Evolutionary conservation across 2,113 vertebrate species (phyloP).

Genomic region (Mola mola): DNA sequence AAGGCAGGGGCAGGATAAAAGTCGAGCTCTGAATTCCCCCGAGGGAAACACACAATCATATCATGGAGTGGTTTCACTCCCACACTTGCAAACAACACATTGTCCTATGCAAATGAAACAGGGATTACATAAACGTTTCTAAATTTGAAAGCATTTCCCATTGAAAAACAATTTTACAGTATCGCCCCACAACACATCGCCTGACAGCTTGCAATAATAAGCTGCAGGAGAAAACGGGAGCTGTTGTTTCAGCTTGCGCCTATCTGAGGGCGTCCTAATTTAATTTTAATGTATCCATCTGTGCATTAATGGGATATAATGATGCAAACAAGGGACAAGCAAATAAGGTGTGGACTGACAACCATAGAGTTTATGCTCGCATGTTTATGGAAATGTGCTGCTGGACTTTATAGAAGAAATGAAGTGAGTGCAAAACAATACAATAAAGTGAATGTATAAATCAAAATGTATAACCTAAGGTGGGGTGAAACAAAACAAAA

Average conservation of each 20-base stretch:
- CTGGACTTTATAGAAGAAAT: conserved; percentile 16
- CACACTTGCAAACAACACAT: conserved; percentile 31
- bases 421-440: conserved; percentile 20
- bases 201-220: conserved; percentile 57
- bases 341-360: conserved; percentile 42
- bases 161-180: conserved; percentile 65
- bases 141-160: conserved; percentile 40
- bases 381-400: conserved; percentile 51
- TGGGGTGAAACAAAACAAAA: conserved; percentile 44
- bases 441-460: conserved; percentile 7
- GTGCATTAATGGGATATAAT: conserved; percentile 56
- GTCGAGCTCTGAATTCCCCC: conserved; percentile 27
- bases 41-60: conserved; percentile 50
- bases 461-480: conserved; percentile 44
- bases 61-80: conserved; percentile 41
- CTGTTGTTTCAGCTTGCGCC: conserved; percentile 41
- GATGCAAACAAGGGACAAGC: conserved; percentile 48
- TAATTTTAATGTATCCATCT: conserved; percentile 63
- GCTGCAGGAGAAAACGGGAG: conserved; percentile 40
- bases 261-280: conserved; percentile 53
- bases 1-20: conserved; percentile 19
- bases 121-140: conserved; percentile 66
- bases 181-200: conserved; percentile 28
- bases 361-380: conserved; percentile 20
- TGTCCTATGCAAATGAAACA: conserved; percentile 63